phyloP scores from a whole-genome alignment of 1,140 invertebrate species.

The Colletes latitarsis region DNA sequence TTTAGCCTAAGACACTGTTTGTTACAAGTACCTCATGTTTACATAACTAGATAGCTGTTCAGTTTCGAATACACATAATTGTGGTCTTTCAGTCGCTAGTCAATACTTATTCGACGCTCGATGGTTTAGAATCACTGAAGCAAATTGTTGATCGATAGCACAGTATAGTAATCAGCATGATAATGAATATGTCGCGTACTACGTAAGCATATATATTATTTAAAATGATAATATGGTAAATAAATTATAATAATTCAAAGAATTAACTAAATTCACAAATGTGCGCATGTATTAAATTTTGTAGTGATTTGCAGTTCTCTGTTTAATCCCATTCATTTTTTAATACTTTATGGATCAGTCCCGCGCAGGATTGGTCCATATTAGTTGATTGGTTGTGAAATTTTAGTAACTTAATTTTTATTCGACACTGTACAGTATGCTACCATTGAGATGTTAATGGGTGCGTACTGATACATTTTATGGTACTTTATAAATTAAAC shows the following conservation, averaged over 20 bases:
- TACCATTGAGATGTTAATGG: too few relatives aligned
- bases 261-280: constrained; percentile 4
- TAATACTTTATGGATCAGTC: too few relatives aligned
- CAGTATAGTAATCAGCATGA: background rate
- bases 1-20: constrained; percentile 33
- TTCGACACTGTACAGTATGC: too few relatives aligned
- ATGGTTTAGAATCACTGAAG: background rate
- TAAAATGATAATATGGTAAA: background rate
- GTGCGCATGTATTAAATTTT: background rate
- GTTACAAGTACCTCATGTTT: constrained; percentile 29
- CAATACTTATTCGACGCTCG: background rate
- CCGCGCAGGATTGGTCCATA: too few relatives aligned
- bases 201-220: background rate
- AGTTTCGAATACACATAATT: background rate
- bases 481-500: too few relatives aligned
- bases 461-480: too few relatives aligned
- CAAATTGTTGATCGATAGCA: background rate
- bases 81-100: background rate
- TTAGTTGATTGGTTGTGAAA: too few relatives aligned
- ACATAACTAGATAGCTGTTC: constrained; percentile 1
- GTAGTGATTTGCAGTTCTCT: too few relatives aligned
- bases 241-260: background rate
- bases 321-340: background rate
- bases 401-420: too few relatives aligned
- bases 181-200: background rate